phyloP scores from a whole-genome alignment of 2,113 vertebrate species.

The Corythornis madagascariensis region DNA sequence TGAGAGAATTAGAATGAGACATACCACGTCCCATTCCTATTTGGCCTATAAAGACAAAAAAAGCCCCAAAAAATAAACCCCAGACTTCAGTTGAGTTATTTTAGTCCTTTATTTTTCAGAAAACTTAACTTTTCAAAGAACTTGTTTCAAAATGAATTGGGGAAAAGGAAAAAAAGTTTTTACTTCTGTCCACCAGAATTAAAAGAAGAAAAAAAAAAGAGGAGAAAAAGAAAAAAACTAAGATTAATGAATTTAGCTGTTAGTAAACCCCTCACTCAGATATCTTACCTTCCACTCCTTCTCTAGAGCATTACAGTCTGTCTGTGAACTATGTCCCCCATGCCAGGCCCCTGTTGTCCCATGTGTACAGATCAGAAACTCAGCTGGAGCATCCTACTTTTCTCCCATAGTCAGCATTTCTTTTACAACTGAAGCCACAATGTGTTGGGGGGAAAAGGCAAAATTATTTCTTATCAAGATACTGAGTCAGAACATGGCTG shows the following conservation, averaged over 20 bases:
- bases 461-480: background rate
- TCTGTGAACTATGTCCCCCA: background rate
- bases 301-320: background rate
- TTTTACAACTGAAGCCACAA: background rate
- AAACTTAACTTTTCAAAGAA: background rate
- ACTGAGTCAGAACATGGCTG: background rate
- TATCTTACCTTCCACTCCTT: background rate
- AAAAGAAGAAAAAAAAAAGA: too few species aligned
- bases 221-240: background rate
- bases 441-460: accelerated
- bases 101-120: background rate
- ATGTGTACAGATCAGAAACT: background rate
- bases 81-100: background rate
- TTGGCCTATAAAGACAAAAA: background rate
- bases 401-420: background rate
- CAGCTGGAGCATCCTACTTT: background rate
- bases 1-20: background rate
- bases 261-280: background rate
- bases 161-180: background rate
- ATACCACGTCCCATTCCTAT: background rate
- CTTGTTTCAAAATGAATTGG: background rate
- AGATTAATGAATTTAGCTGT: background rate
- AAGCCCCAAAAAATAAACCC: background rate
- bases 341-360: background rate
- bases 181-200: background rate